These are phyloP conservation scores for Neuroscelio doddi DNA, from an alignment of 2,888 invertebrate genomes.

Conservation along the genomic window DNA sequence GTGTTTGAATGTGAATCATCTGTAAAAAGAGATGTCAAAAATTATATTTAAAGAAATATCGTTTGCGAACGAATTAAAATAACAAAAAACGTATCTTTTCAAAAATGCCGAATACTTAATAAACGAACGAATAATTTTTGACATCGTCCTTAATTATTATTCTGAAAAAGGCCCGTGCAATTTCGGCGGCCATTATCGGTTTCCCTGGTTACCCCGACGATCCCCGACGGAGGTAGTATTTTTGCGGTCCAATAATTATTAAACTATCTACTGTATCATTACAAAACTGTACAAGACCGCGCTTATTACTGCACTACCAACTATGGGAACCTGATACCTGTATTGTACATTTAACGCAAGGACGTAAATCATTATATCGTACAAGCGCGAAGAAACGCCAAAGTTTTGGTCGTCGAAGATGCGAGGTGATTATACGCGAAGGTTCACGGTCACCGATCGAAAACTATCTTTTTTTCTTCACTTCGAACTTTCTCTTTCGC, in stretches of 20 bases:
- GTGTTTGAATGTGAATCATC: too few species aligned
- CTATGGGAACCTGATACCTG: conserved; percentile 50
- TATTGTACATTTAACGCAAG: conserved; percentile 38
- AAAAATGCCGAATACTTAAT: too few species aligned
- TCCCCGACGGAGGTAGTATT: conserved; percentile 15
- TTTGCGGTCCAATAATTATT: conserved; percentile 18
- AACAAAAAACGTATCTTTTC: too few species aligned
- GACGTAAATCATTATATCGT: conserved; percentile 29
- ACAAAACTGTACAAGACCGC: conserved; percentile 40
- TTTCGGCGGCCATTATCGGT: conserved; percentile 19
- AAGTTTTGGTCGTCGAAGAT: conserved; percentile 31
- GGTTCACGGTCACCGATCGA: conserved; percentile 9
- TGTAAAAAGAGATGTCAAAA: too few species aligned
- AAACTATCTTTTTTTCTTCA: too few species aligned
- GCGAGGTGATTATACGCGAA: conserved; percentile 35
- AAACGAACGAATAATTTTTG: too few species aligned
- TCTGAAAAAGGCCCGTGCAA: conserved; percentile 25
- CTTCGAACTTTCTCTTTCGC: too few species aligned
- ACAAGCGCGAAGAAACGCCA: conserved; percentile 32
- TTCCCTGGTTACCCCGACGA: conserved; percentile 13
- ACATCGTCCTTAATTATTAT: conserved; percentile 16
- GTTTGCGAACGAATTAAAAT: too few species aligned
- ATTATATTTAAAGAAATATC: too few species aligned
- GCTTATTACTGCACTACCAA: conserved; percentile 15
- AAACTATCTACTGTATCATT: conserved; percentile 19